Evolutionary conservation across 1,140 invertebrate species (phyloP), one percentile per base, ranked within the genome.

Genomic region (Drosophila santomea): DNA sequence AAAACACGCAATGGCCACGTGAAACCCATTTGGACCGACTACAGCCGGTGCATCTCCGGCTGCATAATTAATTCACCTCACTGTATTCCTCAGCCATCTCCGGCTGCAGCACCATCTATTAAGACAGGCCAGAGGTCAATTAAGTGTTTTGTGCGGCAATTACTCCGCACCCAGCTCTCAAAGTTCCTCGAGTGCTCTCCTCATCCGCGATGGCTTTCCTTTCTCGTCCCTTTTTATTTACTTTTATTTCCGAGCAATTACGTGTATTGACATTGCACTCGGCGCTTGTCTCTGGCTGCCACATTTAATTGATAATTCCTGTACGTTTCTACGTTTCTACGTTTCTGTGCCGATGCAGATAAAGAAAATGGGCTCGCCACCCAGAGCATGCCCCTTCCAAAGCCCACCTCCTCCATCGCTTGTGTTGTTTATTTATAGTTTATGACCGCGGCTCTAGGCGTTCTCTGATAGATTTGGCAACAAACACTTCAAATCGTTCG

Each of bases 251-350:
- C 60, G 54, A 60, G 56, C 63, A 68, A 81, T 81, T 77, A 81
- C 63, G 61, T 62, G 62, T 82, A 82, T 85, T 86, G 81, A 81
- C 81, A 86, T 60, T 86, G 78, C 81, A 78, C 74, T 85, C 74
- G 57, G 68, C 50, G 35, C 44, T 50, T 32, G 60, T 43, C 58
- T 81, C 62, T 60, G 54, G 11, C 54, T 71, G 64, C 68, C 80
- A 55, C 83, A 67, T 77, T 89, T 88, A 89, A 88, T 88, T 88
- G 83, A 89, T 89, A 83, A 88, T 67, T 78, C 83, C 74, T 64
- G 83, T 76, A 51, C 58, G 72, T 62, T 74, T 64, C 43, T 52
- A 17, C 17, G 17, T 17, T 17, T 1, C 17, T 76, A 51, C 58
- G 72, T 62, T 74, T 64, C 43, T 52, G 50, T 25, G 71, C 61